These are phyloP conservation scores for Xanthia togata DNA, from an alignment of 2,888 invertebrate species.

Conservation along the genomic window DNA sequence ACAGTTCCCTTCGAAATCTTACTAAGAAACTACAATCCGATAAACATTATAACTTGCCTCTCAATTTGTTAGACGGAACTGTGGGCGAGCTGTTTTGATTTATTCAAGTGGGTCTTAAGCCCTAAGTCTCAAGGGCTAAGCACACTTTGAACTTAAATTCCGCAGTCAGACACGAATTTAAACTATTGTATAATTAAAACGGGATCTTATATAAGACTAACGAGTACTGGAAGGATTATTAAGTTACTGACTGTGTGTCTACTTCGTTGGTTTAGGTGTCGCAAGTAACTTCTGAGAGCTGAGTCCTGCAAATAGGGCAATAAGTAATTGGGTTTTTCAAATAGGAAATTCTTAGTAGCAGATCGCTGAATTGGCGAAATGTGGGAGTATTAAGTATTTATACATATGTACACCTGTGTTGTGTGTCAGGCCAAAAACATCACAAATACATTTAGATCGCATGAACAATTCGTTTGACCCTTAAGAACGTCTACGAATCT, in stretches of 20 bases:
- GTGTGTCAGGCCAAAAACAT: too few relatives aligned
- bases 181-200: constrained; percentile 25
- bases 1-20: not conserved
- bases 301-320: too few relatives aligned
- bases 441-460: too few relatives aligned
- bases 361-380: too few relatives aligned
- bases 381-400: too few relatives aligned
- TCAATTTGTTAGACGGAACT: not conserved
- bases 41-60: not conserved
- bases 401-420: not conserved
- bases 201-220: not conserved
- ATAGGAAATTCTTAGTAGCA: not conserved
- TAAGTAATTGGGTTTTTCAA: not conserved
- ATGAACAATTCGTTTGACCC: constrained; percentile 14
- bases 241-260: not conserved
- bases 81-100: constrained; percentile 29
- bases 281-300: not conserved
- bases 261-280: not conserved
- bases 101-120: constrained; percentile 33
- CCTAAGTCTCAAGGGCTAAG: constrained; percentile 21
- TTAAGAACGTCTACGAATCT: constrained; percentile 6
- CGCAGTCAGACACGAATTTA: constrained; percentile 17
- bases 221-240: not conserved
- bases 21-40: not conserved
- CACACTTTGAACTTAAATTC: constrained; percentile 26